phyloP scores from a whole-genome alignment of 1,140 invertebrate species.

The Maconellicoccus hirsutus region DNA sequence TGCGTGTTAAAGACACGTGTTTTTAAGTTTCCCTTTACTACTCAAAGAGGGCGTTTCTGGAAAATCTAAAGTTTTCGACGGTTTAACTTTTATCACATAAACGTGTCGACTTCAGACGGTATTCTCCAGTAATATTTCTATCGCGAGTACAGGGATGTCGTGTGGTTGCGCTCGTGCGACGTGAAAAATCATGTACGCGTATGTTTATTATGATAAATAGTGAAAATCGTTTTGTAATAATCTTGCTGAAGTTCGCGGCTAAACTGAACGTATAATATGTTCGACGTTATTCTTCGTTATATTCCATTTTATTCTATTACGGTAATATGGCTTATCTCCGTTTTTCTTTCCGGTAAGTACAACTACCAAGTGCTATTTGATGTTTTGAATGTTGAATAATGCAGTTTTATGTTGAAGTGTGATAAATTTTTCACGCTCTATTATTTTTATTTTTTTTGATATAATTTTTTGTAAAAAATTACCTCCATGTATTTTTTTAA shows the following conservation, averaged over 20 bases:
- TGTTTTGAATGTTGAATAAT: neutral
- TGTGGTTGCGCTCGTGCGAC: neutral
- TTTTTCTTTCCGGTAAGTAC: slow-evolving; percentile 8
- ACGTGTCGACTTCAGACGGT: neutral
- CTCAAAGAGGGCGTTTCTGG: slow-evolving; percentile 1
- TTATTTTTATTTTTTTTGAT: too few species aligned
- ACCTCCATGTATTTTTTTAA: too few species aligned
- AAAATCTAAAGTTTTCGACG: neutral
- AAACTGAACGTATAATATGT: neutral
- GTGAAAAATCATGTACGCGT: neutral
- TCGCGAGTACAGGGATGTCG: neutral
- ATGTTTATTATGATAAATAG: neutral
- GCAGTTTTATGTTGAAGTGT: neutral
- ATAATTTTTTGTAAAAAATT: too few species aligned
- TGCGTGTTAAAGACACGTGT: neutral
- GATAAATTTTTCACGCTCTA: too few species aligned
- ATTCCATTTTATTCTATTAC: neutral
- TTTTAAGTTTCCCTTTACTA: neutral
- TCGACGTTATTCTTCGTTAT: neutral
- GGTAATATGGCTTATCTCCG: neutral
- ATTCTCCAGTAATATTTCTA: neutral
- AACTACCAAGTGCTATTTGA: neutral
- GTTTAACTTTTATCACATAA: neutral
- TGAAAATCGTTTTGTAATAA: neutral
- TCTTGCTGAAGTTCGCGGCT: neutral